Percentiles rank a stretch among this genome's conserved stretches.
Conservation (phyloP, 2,888 invertebrate genomes). For the Drosophila sordidula region DNA sequence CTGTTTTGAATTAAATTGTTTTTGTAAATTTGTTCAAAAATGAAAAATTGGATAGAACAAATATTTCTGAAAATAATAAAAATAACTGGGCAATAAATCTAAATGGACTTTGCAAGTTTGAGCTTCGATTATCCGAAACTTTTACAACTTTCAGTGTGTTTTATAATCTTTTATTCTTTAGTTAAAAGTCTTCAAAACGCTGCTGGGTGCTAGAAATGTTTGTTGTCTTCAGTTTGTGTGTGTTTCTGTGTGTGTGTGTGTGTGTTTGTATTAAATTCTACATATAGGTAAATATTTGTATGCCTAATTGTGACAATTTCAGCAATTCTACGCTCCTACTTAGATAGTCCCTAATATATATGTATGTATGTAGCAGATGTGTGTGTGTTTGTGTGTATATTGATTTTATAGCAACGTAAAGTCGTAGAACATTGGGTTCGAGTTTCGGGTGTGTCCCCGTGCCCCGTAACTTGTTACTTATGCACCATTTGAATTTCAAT, state of each 20-base stretch:
- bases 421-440: conserved; percentile 39
- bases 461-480: conserved; percentile 55
- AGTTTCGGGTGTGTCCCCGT: conserved; percentile 26
- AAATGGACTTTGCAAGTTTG: conserved; percentile 11
- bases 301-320: conserved; percentile 52
- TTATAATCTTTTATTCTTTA: conserved; percentile 29
- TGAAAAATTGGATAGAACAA: background rate
- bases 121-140: conserved; percentile 27
- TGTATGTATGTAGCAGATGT: conserved; percentile 30
- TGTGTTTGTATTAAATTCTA: conserved; percentile 22
- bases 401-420: conserved; percentile 42
- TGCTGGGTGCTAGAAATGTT: conserved; percentile 45
- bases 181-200: conserved; percentile 74
- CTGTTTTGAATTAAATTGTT: too few relatives aligned
- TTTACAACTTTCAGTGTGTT: background rate
- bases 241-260: background rate
- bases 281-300: conserved; percentile 16
- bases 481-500: conserved; percentile 80
- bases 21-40: too few relatives aligned
- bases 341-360: conserved; percentile 70
- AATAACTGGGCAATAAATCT: background rate
- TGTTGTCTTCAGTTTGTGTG: background rate
- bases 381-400: background rate
- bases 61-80: background rate
- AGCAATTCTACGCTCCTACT: conserved; percentile 55